Conservation (phyloP, 2,113 vertebrate species). For the Thermophis baileyi region DNA sequence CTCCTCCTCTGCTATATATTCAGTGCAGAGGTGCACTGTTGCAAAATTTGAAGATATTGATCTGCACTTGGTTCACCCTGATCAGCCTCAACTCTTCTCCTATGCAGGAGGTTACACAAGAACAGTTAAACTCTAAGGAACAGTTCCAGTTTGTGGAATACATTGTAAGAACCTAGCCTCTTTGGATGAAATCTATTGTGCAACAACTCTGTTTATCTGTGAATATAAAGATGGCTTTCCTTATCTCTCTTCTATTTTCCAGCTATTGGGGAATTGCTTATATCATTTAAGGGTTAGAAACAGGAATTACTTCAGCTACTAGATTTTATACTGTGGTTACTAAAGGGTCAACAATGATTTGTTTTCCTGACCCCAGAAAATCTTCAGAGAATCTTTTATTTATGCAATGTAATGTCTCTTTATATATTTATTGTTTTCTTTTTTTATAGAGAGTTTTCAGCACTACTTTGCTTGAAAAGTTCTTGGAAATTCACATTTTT, state of each 20-base stretch:
- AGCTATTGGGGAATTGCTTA: not conserved
- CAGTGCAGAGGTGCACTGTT: too few species aligned
- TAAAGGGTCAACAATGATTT: not conserved
- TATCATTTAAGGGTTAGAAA: not conserved
- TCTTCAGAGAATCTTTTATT: not conserved
- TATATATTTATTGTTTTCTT: not conserved
- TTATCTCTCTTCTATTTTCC: not conserved
- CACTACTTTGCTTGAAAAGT: not conserved
- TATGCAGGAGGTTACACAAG: not conserved
- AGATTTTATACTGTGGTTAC: not conserved
- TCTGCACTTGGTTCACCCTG: not conserved
- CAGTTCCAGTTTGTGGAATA: not conserved
- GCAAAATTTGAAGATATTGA: not conserved
- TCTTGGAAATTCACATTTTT: not conserved
- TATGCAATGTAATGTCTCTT: not conserved
- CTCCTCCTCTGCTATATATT: not conserved
- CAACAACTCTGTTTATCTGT: not conserved
- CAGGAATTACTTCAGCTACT: not conserved
- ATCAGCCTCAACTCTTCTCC: not conserved
- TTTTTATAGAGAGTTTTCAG: not conserved
- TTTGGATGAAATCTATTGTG: not conserved
- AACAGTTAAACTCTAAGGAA: not conserved
- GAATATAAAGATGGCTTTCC: not conserved
- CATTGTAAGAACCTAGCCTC: not conserved
- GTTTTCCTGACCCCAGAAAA: not conserved